phyloP scores from a whole-genome alignment of 2,113 vertebrate genomes.

The Thalassarche chlororhynchos region DNA sequence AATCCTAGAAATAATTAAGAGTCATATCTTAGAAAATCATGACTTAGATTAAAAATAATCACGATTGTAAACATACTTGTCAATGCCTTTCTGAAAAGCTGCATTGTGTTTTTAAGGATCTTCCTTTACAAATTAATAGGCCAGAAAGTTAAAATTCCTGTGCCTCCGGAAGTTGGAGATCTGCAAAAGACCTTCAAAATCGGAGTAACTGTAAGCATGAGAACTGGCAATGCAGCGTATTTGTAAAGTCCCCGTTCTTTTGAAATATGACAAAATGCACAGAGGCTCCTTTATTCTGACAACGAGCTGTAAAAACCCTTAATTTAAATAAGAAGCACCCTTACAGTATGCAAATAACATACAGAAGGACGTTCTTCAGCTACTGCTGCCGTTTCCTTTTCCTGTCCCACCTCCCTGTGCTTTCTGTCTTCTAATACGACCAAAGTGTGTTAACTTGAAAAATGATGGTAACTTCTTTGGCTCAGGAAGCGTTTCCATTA shows the following conservation, averaged over 20 bases:
- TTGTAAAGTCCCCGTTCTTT: not conserved
- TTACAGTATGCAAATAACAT: no score
- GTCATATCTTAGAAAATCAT: not conserved
- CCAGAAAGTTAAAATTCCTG: not conserved
- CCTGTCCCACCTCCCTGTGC: not conserved
- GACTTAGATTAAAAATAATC: not conserved
- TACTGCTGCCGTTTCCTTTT: not conserved
- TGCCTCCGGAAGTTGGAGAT: not conserved
- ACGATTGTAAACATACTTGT: fast-evolving
- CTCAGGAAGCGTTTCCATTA: not conserved
- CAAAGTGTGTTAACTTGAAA: no score
- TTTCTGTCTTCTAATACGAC: not conserved
- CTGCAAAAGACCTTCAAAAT: not conserved
- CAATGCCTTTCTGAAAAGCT: not conserved
- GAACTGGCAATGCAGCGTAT: fast-evolving
- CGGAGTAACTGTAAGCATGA: no score
- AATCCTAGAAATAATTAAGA: not conserved
- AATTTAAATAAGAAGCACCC: not conserved
- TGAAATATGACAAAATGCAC: not conserved
- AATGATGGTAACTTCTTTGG: not conserved
- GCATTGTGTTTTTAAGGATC: fast-evolving
- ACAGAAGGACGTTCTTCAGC: not conserved
- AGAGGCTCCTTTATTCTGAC: not conserved
- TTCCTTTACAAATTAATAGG: not conserved
- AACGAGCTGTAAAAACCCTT: not conserved